Evolutionary conservation across 1,140 invertebrate genomes (phyloP), one percentile per base, ranked within the genome.

Genomic region (Prorops nasuta): DNA sequence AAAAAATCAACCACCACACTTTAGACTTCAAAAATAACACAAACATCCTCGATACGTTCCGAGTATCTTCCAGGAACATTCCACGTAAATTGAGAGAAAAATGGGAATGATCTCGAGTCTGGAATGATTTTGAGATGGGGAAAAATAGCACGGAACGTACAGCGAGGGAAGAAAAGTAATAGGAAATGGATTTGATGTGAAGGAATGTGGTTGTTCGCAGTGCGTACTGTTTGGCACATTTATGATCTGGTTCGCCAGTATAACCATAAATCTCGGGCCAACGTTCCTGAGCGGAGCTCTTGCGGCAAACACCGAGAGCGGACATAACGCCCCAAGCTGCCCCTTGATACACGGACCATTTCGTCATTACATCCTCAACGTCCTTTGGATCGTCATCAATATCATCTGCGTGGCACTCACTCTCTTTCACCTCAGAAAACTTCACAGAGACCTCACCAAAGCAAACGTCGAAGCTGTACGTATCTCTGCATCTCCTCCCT

Each of bases 201-300:
- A n/a, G n/a, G n/a, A n/a, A n/a, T n/a, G 10, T 21, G 18, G 15
- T 41, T 21, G 12, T 41, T n/a, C 21, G 21, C 86, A 92, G 80
- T 96, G 92, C 73, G 90, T 94, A 4, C 81, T 93, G 17, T 96
- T 94, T 74, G 92, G 91, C 10, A 88, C 91, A 19, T 91, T 91
- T 74, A 94, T 94, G 86, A 94, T 94, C 63, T 94, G 92, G 92
- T 93, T 94, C 74, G 86, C 88, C 9, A 88, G 86, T 44, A 88
- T 94, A 61, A 92, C 92, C 8, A 91, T 95, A 66, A 94, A 96
- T 76, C 81, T 96, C 53, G 92, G 92, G 3, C 91, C 92, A 2
- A 94, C 92, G 3, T 94, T 96, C 75, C 78, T 93, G 54, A 90
- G 87, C 45, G 90, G 91, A 2, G 90, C 90, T 8, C 73, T 93